Conservation (phyloP, 1,140 invertebrate species). For the Brachionus rotundiformis region DNA sequence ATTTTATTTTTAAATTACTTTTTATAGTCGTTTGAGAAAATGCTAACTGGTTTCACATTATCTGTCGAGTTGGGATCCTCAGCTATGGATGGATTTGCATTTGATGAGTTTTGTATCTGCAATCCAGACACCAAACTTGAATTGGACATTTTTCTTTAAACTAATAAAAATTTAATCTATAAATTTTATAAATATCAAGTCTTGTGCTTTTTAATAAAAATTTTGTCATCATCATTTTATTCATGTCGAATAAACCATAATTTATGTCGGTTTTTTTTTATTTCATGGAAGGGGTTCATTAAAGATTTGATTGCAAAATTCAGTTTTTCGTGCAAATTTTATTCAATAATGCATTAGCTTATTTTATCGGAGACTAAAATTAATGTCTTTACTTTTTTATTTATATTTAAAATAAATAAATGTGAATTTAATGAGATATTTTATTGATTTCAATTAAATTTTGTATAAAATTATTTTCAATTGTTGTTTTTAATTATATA, state of each 20-base stretch:
- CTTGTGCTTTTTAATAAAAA: conserved; percentile 21
- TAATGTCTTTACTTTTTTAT: neutral
- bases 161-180: neutral
- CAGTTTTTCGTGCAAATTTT: neutral
- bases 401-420: too few relatives aligned
- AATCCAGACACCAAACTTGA: conserved; percentile 19
- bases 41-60: conserved; percentile 45
- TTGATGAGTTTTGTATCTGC: neutral
- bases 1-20: neutral
- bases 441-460: conserved; percentile 13
- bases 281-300: neutral
- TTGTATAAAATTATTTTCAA: conserved; percentile 1
- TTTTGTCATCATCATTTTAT: conserved; percentile 31
- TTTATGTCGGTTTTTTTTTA: neutral
- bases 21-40: conserved; percentile 49
- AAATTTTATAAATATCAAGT: neutral
- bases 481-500: neutral
- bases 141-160: conserved; percentile 12
- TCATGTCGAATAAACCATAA: conserved; percentile 4
- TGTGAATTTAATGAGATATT: neutral
- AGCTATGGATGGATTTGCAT: neutral
- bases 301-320: neutral
- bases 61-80: conserved; percentile 39
- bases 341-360: neutral
- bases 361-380: neutral